A percentile compares a stretch with the other conserved stretches of the same genome.
Conservation (phyloP, 2,113 vertebrate species). For the Aegotheles bennettii region DNA sequence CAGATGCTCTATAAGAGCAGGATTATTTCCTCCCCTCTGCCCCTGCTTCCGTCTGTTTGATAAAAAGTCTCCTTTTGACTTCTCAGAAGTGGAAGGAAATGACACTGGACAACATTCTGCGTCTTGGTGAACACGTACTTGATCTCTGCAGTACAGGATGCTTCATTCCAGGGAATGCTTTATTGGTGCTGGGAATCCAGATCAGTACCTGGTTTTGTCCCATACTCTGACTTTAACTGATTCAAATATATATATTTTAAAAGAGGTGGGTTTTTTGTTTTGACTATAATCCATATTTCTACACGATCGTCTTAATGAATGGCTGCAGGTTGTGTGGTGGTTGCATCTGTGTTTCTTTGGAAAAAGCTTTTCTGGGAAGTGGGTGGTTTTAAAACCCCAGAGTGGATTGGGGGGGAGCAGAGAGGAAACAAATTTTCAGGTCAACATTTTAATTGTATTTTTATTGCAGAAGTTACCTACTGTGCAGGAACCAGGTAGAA, state of each 20-base stretch:
- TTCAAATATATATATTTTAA: not conserved
- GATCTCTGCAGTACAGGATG: fast-evolving
- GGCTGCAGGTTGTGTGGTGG: not conserved
- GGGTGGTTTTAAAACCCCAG: not conserved
- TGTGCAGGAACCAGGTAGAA: not conserved
- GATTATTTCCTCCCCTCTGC: not conserved
- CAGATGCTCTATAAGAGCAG: not conserved
- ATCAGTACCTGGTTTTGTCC: not conserved
- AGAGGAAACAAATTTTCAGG: not conserved
- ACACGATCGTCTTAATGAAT: not conserved
- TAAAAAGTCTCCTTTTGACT: not conserved
- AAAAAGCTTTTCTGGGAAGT: not conserved
- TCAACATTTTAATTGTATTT: not conserved
- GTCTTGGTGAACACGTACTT: not conserved
- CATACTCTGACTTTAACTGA: not conserved
- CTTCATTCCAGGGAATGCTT: not conserved
- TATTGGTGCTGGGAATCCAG: not conserved
- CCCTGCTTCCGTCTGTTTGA: not conserved
- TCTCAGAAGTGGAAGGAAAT: not conserved
- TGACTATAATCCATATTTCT: not conserved
- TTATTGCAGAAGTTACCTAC: not conserved
- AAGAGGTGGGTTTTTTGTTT: not conserved
- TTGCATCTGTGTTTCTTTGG: not conserved
- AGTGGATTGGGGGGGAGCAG: not conserved
- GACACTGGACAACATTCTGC: not conserved